phyloP scores from a whole-genome alignment of 1,140 invertebrate genomes.

The Hyphantria cunea region DNA sequence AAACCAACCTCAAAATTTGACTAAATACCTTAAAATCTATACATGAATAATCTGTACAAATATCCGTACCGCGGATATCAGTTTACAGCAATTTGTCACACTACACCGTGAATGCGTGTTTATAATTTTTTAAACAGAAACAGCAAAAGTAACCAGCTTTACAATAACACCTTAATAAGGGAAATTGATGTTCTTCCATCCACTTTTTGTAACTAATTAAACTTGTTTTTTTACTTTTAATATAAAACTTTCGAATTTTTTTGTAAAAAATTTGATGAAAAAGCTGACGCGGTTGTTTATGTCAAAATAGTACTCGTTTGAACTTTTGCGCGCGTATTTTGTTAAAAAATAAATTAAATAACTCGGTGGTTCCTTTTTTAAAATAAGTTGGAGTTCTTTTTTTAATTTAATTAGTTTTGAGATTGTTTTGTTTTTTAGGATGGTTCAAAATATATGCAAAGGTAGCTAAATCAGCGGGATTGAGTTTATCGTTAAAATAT shows the following conservation, averaged over 20 bases:
- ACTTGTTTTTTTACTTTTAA: constrained; percentile 64
- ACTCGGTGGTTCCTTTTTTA: constrained; percentile 3
- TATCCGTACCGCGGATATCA: too few relatives aligned
- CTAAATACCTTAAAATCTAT: too few relatives aligned
- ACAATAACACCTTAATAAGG: constrained; percentile 45
- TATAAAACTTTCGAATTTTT: constrained; percentile 60
- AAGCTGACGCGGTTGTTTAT: constrained; percentile 45
- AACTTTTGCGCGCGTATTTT: constrained; percentile 39
- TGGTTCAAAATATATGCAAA: neutral
- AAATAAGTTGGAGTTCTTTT: neutral
- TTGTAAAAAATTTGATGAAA: constrained; percentile 34
- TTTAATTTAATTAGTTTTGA: neutral
- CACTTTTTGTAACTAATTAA: constrained; percentile 57
- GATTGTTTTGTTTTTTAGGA: constrained; percentile 2
- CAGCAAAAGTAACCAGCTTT: neutral
- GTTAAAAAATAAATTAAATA: constrained; percentile 36
- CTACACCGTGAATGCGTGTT: too few relatives aligned
- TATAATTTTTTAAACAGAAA: neutral
- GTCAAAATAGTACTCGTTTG: constrained; percentile 48
- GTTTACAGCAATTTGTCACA: too few relatives aligned
- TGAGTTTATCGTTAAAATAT: too few relatives aligned
- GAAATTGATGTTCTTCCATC: constrained; percentile 40
- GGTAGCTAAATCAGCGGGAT: neutral
- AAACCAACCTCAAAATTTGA: too few relatives aligned
- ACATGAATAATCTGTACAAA: too few relatives aligned